Conservation (phyloP, 2,888 invertebrate species). For the Endomychus coccineus region DNA sequence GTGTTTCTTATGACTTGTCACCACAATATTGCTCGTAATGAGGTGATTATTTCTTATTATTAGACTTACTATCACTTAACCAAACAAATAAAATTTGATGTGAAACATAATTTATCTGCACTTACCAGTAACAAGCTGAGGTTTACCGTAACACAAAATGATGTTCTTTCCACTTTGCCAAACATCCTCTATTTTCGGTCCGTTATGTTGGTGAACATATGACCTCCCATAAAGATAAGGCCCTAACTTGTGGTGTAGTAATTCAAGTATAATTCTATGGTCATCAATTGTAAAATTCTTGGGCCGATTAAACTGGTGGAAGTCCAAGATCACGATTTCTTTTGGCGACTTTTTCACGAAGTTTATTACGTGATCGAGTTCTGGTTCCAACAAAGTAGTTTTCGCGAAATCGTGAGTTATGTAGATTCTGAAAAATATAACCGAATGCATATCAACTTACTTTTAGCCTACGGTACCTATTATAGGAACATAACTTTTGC, state of each 20-base stretch:
- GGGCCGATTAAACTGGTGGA: conserved; percentile 15
- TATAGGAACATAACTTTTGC: no score
- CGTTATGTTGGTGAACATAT: conserved; percentile 32
- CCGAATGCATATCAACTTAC: no score
- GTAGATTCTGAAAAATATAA: conserved; percentile 5
- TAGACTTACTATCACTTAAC: no score
- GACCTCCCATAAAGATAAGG: conserved; percentile 42
- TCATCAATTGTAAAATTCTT: conserved; percentile 9
- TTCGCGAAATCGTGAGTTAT: conserved; percentile 65
- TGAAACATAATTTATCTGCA: no score
- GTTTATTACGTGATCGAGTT: conserved; percentile 59
- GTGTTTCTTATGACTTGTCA: no score
- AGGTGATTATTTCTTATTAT: no score
- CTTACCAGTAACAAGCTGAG: conserved; percentile 38
- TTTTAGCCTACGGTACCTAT: no score
- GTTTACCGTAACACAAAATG: conserved; percentile 48
- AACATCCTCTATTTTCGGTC: conserved; percentile 48
- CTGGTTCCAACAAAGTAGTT: conserved; percentile 57
- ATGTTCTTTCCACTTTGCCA: conserved; percentile 45
- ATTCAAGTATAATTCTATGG: conserved; percentile 43
- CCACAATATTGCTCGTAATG: no score
- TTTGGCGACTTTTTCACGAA: conserved; percentile 60
- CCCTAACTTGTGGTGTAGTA: conserved; percentile 45
- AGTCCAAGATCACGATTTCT: conserved; percentile 69
- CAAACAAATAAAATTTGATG: no score